These are phyloP conservation scores for Sapajus apella DNA, from an alignment of 2,113 vertebrate species.

Conservation along the genomic window DNA sequence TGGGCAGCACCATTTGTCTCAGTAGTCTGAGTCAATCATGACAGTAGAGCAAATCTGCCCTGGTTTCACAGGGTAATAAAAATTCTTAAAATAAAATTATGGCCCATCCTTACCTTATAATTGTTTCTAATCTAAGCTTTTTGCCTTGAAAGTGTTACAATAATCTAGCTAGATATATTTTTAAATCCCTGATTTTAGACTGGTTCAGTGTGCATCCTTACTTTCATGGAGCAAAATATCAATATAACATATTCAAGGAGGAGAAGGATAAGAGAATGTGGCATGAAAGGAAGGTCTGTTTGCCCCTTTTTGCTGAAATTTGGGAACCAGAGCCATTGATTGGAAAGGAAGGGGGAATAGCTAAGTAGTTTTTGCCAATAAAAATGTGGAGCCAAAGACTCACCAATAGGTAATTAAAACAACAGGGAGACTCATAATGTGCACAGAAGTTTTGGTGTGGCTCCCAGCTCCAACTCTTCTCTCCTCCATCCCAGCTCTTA, in stretches of 20 bases:
- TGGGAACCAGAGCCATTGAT: conserved; percentile 73
- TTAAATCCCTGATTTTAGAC: conserved; percentile 18
- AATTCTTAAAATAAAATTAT: background rate
- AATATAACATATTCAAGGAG: background rate
- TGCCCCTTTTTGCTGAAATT: conserved; percentile 71
- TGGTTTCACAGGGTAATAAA: conserved; percentile 31
- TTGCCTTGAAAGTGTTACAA: conserved; percentile 25
- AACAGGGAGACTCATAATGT: conserved; percentile 39
- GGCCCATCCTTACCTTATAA: conserved; percentile 5
- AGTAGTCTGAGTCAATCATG: background rate
- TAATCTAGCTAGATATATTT: background rate
- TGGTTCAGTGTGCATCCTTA: conserved; percentile 19
- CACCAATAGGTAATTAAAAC: conserved; percentile 49
- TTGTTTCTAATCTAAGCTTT: conserved; percentile 22
- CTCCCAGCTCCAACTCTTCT: background rate
- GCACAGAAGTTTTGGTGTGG: background rate
- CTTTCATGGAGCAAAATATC: background rate
- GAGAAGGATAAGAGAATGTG: conserved; percentile 29
- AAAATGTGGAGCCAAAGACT: conserved; percentile 65
- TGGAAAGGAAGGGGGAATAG: conserved; percentile 68
- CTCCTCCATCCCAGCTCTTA: background rate
- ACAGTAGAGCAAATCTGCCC: background rate
- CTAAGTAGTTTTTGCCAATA: conserved; percentile 33
- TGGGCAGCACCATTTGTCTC: background rate
- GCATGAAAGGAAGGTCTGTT: conserved; percentile 69